Base-by-base conservation (phyloP, 1,140 invertebrate species). In the Pogonognathellus flavescens region DNA sequence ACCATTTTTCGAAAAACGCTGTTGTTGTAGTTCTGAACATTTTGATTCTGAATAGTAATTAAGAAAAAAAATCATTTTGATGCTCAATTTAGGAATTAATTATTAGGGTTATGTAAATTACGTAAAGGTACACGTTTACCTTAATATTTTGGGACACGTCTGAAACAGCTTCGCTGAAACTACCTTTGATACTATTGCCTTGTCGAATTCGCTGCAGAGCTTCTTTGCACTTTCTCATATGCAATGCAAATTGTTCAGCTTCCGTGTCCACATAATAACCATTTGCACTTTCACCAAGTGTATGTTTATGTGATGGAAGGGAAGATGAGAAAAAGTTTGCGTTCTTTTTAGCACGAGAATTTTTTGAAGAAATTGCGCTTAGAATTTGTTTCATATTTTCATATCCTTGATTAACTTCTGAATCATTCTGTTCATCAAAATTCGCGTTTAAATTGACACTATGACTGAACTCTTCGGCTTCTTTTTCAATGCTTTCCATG, bases 141-240 rank as follows among this genome's bases (percentile, higher is more conserved):
- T 60, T 60, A 18, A 20, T 22, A 25, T 25, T 66, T 25, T n/a
- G 1, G 25, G 20, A 25, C 8, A 18, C 7, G 0, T 11, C 25
- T 9, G 60, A 25, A 3, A 11, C 0, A 25, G 18, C 22, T 5
- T 11, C 25, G 3, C 0, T 25, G 18, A 55, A 55, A 55, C 16
- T 55, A 5, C 53, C 53, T 14, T 13, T 62, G 66, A 14, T 72
- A 31, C 41, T 25, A 72, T 72, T 72, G 25, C 31, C 31, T 41
- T 41, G 31, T 41, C 66, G 25, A 4, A 72, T 72, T 49, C 66
- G 22, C 31, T 72, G 31, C 0, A 72, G 5, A 5, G 66, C 66
- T 72, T 72, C 66, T 3, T 72, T 7, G 8, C 66, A 72, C 14
- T 72, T 72, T 72, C 49, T 72, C 41, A 72, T 72, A 13, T 72